Conservation (phyloP, 1,140 invertebrate genomes). For the Drosophila lacteicornis region DNA sequence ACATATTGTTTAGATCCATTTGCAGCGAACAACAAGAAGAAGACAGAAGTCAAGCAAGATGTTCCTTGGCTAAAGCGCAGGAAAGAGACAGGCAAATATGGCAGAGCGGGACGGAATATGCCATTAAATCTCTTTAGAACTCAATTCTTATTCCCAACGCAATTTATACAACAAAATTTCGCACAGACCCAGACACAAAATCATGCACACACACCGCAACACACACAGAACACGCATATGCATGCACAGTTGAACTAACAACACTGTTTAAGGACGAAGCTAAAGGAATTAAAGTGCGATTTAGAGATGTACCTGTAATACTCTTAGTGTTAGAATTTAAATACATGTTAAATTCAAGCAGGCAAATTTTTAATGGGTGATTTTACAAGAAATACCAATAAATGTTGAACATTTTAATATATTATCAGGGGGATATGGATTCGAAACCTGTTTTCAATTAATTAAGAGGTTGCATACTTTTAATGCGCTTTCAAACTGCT, state of each 20-base stretch:
- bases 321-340: neutral
- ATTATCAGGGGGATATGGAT: neutral
- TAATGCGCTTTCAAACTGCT: neutral
- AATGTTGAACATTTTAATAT: neutral
- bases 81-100: conserved; percentile 12
- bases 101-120: conserved; percentile 51
- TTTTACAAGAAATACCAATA: neutral
- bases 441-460: neutral
- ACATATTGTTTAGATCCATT: conserved; percentile 55
- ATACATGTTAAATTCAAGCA: neutral
- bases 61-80: conserved; percentile 4
- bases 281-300: conserved; percentile 1
- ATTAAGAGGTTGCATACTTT: neutral
- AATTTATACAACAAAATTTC: conserved; percentile 83
- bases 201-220: conserved; percentile 17
- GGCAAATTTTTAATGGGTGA: neutral
- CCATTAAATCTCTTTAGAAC: conserved; percentile 84
- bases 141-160: conserved; percentile 83
- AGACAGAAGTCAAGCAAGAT: conserved; percentile 44
- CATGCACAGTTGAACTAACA: conserved; percentile 15
- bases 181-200: conserved; percentile 47
- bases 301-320: conserved; percentile 21
- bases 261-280: conserved; percentile 7
- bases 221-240: conserved; percentile 1
- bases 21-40: conserved; percentile 15